These are phyloP conservation scores for Phaedon cochleariae DNA, from an alignment of 2,888 invertebrate species.

Conservation along the genomic window DNA sequence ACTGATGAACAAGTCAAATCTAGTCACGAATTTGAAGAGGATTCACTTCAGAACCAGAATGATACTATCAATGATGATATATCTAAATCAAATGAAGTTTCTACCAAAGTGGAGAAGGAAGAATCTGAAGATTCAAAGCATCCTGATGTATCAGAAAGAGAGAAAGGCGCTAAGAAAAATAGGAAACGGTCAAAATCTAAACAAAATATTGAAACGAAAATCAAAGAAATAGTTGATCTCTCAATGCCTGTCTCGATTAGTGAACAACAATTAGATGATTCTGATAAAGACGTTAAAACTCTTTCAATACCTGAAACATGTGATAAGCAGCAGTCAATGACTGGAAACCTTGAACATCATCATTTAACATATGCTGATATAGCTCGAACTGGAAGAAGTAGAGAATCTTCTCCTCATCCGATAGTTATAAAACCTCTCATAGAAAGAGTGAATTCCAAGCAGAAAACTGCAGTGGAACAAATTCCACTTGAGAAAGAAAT, in stretches of 20 bases:
- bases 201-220: conserved; percentile 7
- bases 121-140: not conserved
- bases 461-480: not conserved
- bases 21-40: not conserved
- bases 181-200: conserved; percentile 13
- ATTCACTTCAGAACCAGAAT: not conserved
- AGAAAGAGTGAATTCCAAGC: not conserved
- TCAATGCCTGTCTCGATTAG: not conserved
- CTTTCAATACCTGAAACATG: not conserved
- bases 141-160: not conserved
- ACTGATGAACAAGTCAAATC: not conserved
- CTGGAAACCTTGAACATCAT: not conserved
- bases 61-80: not conserved
- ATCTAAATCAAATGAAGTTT: not conserved
- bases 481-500: not conserved
- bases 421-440: not conserved
- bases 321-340: not conserved
- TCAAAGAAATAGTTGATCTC: not conserved
- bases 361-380: conserved; percentile 47
- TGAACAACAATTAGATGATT: not conserved
- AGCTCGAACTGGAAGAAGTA: conserved; percentile 42
- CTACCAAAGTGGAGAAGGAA: not conserved
- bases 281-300: not conserved
- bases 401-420: conserved; percentile 43
- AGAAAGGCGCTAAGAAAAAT: not conserved